Percentiles rank a stretch among this genome's conserved stretches.
phyloP scores from a whole-genome alignment of 2,888 invertebrate genomes.

The Pecten maximus region DNA sequence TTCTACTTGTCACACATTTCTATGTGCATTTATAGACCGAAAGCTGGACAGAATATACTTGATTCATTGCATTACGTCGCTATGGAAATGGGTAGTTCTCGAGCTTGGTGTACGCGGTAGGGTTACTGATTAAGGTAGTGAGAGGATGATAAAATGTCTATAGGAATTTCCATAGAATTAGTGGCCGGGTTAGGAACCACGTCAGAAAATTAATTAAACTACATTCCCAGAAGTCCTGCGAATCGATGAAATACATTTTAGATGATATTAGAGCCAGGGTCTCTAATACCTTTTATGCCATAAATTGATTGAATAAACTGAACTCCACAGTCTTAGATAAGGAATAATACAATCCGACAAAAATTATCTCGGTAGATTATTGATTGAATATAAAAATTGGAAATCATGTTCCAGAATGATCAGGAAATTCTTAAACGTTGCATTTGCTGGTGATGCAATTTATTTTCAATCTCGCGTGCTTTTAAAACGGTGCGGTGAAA shows the following conservation, averaged over 20 bases:
- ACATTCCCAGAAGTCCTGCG: neutral
- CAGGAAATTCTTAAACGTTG: neutral
- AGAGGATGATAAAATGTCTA: neutral
- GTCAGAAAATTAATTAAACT: conserved; percentile 12
- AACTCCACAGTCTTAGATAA: neutral
- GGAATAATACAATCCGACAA: neutral
- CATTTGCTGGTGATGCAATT: neutral
- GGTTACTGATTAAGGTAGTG: neutral
- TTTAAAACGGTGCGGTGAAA: neutral
- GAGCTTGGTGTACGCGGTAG: neutral
- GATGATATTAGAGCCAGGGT: neutral
- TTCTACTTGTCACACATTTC: neutral
- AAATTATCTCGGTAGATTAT: neutral
- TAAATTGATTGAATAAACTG: neutral
- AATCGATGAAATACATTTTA: neutral
- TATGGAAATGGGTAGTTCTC: neutral
- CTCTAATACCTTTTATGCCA: neutral
- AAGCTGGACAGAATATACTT: neutral
- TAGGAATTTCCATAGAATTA: neutral
- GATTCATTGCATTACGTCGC: neutral
- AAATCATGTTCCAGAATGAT: neutral
- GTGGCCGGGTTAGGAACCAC: neutral
- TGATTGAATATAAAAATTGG: neutral
- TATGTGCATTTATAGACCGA: neutral
- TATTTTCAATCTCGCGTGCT: neutral